These are phyloP conservation scores for Hemichromis elongatus DNA, from an alignment of 2,113 vertebrate genomes.

Conservation along the genomic window DNA sequence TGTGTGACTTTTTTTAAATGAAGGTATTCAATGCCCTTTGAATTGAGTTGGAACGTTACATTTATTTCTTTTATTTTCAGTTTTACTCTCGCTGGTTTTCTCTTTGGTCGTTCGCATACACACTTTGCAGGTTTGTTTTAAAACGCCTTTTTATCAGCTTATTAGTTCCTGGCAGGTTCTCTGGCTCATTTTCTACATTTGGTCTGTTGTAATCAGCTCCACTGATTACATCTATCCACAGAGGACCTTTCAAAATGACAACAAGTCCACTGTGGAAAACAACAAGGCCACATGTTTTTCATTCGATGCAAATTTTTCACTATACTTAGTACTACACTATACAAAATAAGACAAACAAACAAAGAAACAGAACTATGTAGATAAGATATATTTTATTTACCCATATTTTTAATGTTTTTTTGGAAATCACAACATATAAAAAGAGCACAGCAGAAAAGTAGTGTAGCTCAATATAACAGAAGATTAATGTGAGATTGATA, in stretches of 20 bases:
- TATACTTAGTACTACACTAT: not conserved
- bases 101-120: not conserved
- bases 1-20: not conserved
- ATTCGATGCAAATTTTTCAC: not conserved
- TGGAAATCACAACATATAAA: not conserved
- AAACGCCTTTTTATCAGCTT: not conserved
- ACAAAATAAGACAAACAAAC: not conserved
- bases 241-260: not conserved
- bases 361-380: not conserved
- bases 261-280: not conserved
- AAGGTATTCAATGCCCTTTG: not conserved
- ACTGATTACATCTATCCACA: not conserved
- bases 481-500: not conserved
- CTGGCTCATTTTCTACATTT: not conserved
- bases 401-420: not conserved
- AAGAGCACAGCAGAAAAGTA: not conserved
- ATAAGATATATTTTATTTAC: not conserved
- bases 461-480: not conserved
- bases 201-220: not conserved
- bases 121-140: not conserved
- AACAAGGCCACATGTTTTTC: not conserved
- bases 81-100: not conserved
- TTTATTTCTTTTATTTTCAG: not conserved
- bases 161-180: not conserved
- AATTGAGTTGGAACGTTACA: fast-evolving